Base-by-base conservation (phyloP, 2,113 vertebrate genomes). In the Benitochromis conjunctus region DNA sequence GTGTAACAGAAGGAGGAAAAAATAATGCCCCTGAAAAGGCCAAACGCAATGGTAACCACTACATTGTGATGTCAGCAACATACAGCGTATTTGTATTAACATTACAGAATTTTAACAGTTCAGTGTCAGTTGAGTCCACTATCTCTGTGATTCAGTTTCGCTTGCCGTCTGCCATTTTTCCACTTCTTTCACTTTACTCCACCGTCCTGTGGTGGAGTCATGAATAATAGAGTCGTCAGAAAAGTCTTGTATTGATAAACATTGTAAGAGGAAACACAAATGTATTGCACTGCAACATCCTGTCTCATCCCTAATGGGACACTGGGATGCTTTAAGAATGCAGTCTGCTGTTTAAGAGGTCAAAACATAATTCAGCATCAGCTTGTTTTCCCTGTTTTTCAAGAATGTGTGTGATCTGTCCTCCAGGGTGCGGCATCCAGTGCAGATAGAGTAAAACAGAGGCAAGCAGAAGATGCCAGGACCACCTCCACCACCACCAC, bases 401-500 rank as follows among this genome's bases (percentile, higher is more conserved):
- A 18, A 24, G 24, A 38, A 36, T 41, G 2, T n/a, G 60, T 86
- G 18, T 91, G n/a, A 24, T 86, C 14, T 89, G 43, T 88, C 60
- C 64, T 57, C 9, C 84, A 93, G 92, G 76, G 86, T 90, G 83
- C 84, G 31, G 82, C 43, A 10, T 88, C 82, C 86, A 88, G 90
- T 86, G 41, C 88, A 91, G 90, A 86, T 81, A 93, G 92, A 83
- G 83, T 93, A 69, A 85, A 88, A 60, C 76, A 89, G 93, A 95
- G 88, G 71, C 53, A 53, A 78, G 54, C 90, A 85, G 93, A 97
- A 95, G 94, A 99, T 99, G 98, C 93, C 94, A 10, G 90, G 58
- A 31, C 98, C 98, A 0, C 97, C 97, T 58, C 98, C 98, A 34
- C 98, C 98, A 94, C 98, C 98, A 93, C 98, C 98, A 1, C 97